Conservation (phyloP, 2,888 invertebrate genomes). For the Clunio marinus region DNA sequence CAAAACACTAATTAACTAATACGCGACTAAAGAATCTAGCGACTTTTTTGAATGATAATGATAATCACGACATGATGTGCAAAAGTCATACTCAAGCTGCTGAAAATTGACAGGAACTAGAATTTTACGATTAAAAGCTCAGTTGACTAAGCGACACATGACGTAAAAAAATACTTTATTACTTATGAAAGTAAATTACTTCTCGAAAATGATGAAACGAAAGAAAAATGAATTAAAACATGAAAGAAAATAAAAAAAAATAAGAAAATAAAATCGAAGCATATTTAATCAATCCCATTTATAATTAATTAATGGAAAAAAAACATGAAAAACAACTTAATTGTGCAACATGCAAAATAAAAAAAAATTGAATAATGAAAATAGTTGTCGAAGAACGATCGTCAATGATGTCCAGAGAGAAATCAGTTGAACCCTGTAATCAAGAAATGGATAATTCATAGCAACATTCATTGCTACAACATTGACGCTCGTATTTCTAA, state of each 20-base stretch:
- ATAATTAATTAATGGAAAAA: conserved; percentile 35
- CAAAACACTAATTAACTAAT: too few species aligned
- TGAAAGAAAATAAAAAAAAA: neutral
- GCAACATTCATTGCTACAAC: too few species aligned
- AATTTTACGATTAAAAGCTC: too few species aligned
- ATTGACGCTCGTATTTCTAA: neutral
- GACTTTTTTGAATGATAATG: too few species aligned
- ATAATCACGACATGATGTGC: too few species aligned
- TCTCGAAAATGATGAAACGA: conserved; percentile 6
- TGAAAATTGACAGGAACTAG: too few species aligned
- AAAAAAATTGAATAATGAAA: neutral
- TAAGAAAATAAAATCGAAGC: conserved; percentile 13
- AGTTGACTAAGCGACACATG: neutral
- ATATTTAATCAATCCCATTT: conserved; percentile 36
- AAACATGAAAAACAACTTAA: conserved; percentile 1
- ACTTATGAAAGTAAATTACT: neutral
- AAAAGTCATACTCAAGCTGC: too few species aligned
- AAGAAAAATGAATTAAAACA: neutral
- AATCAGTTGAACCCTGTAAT: neutral
- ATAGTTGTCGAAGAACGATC: neutral
- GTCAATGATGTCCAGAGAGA: neutral
- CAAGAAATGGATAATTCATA: neutral
- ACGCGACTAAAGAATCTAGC: too few species aligned
- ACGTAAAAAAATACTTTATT: neutral
- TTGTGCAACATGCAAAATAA: too few species aligned